Conservation (phyloP, 2,797 vertebrate genomes). For the Nothura maculosa region DNA sequence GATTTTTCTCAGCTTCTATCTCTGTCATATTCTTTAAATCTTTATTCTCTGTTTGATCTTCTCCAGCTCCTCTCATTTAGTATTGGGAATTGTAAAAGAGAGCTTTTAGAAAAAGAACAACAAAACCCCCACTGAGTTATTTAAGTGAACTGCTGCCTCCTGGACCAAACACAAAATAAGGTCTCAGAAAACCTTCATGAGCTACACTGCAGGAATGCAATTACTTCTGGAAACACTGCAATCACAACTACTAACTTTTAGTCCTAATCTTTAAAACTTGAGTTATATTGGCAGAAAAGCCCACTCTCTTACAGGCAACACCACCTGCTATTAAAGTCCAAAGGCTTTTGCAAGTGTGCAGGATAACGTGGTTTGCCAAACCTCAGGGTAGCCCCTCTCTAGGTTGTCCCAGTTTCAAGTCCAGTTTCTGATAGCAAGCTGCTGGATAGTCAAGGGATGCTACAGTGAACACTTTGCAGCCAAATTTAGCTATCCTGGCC, state of each 20-base stretch:
- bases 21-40: background rate
- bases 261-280: background rate
- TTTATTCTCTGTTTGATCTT: background rate
- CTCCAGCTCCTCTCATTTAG: background rate
- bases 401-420: background rate
- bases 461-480: background rate
- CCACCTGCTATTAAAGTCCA: fast-evolving
- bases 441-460: background rate
- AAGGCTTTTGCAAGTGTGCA: background rate
- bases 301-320: background rate
- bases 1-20: background rate
- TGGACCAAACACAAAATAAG: background rate
- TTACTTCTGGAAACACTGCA: background rate
- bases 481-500: background rate
- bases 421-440: background rate
- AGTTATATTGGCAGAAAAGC: background rate
- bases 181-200: background rate
- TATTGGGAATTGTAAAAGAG: background rate
- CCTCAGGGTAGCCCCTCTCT: background rate
- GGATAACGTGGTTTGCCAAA: background rate
- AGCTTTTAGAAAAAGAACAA: background rate
- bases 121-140: background rate
- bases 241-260: background rate
- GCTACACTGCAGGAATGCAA: background rate
- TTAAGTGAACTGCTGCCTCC: background rate